Conservation (phyloP, 1,140 invertebrate species). For the Brachionus plicatilis region DNA sequence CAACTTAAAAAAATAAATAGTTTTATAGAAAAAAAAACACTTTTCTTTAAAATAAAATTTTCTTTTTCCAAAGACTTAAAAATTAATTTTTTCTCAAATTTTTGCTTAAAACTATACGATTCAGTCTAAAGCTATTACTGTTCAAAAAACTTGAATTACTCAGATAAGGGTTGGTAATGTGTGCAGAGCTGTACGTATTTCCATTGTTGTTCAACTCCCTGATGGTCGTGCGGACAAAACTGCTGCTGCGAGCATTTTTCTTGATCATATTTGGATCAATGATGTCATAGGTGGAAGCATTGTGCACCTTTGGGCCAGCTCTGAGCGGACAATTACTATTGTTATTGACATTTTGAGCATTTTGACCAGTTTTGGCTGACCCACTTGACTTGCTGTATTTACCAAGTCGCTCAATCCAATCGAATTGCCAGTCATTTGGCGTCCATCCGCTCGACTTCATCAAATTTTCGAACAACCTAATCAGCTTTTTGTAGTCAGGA, state of each 20-base stretch:
- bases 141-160: constrained; percentile 20
- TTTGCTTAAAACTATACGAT: constrained; percentile 7
- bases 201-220: neutral
- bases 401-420: constrained; percentile 64
- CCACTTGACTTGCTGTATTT: constrained; percentile 14
- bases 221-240: neutral
- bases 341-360: neutral
- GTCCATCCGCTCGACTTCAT: constrained; percentile 11
- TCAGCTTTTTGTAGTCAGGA: constrained; percentile 39
- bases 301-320: neutral
- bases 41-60: neutral
- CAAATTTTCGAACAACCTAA: constrained; percentile 21
- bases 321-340: neutral
- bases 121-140: neutral
- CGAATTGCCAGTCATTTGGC: constrained; percentile 78
- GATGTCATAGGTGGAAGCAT: neutral
- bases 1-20: neutral
- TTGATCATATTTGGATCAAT: constrained; percentile 4
- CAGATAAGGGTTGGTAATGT: neutral
- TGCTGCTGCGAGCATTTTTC: constrained; percentile 12
- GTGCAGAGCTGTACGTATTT: neutral
- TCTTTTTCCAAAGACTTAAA: neutral
- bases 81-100: constrained; percentile 30
- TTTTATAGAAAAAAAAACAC: neutral
- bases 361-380: neutral